These are phyloP conservation scores for Perodicticus potto DNA, from an alignment of 2,797 vertebrate genomes.

Conservation along the genomic window DNA sequence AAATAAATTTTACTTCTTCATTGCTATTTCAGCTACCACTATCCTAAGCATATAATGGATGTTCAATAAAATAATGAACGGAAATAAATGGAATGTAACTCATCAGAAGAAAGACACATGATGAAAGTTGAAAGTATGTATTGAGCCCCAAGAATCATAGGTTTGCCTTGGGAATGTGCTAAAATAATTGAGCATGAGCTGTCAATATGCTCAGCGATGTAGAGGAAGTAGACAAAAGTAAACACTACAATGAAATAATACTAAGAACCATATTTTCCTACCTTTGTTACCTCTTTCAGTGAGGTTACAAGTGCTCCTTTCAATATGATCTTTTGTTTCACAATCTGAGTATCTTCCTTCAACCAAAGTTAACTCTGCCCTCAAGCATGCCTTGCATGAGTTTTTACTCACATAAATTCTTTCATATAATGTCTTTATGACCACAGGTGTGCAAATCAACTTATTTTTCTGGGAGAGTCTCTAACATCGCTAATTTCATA, in stretches of 20 bases:
- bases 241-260: not conserved
- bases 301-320: not conserved
- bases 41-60: not conserved
- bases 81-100: conserved; percentile 3
- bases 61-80: not conserved
- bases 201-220: not conserved
- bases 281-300: not conserved
- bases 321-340: not conserved
- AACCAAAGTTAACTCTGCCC: not conserved
- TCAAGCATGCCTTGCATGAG: not conserved
- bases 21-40: not conserved
- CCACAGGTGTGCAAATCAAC: not conserved
- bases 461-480: not conserved
- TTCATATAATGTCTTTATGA: not conserved
- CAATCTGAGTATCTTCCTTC: not conserved
- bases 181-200: conserved; percentile 19
- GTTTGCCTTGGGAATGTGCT: not conserved
- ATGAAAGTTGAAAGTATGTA: not conserved
- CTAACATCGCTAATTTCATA: not conserved
- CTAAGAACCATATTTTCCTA: not conserved
- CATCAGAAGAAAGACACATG: not conserved
- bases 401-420: not conserved
- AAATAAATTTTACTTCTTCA: not conserved
- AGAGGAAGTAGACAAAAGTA: not conserved
- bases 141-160: not conserved